Evolutionary conservation across 2,113 vertebrate species (phyloP).

Genomic region (Tachysurus fulvidraco): DNA sequence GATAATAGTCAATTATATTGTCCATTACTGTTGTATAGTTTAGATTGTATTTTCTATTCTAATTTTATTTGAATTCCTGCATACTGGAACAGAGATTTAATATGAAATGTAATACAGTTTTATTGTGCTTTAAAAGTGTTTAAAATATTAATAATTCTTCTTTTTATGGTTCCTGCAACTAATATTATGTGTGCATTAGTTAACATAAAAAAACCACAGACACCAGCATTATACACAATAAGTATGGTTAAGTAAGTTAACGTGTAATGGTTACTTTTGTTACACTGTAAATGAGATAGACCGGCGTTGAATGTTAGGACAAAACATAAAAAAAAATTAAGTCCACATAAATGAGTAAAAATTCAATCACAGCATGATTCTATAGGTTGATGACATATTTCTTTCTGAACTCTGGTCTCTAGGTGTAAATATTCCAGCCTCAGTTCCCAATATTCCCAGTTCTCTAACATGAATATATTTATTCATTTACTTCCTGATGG

Average conservation of each 20-base stretch:
- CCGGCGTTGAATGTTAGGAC: not conserved
- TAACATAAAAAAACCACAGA: not conserved
- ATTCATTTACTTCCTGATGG: not conserved
- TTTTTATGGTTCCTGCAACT: not conserved
- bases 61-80: not conserved
- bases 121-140: not conserved
- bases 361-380: not conserved
- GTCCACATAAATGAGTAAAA: not conserved
- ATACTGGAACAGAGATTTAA: not conserved
- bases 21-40: not conserved
- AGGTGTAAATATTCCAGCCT: not conserved
- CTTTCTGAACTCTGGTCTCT: not conserved
- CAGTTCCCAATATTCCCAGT: not conserved
- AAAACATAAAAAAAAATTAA: not conserved
- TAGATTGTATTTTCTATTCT: not conserved
- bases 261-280: not conserved
- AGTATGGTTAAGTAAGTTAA: not conserved
- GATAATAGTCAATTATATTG: not conserved
- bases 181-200: not conserved
- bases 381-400: no score
- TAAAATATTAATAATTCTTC: not conserved
- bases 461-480: not conserved
- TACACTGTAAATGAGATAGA: not conserved
- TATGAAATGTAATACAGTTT: not conserved
- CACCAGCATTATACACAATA: not conserved